Evolutionary conservation across 2,113 vertebrate genomes (phyloP).

Genomic region (Neogobius melanostomus): DNA sequence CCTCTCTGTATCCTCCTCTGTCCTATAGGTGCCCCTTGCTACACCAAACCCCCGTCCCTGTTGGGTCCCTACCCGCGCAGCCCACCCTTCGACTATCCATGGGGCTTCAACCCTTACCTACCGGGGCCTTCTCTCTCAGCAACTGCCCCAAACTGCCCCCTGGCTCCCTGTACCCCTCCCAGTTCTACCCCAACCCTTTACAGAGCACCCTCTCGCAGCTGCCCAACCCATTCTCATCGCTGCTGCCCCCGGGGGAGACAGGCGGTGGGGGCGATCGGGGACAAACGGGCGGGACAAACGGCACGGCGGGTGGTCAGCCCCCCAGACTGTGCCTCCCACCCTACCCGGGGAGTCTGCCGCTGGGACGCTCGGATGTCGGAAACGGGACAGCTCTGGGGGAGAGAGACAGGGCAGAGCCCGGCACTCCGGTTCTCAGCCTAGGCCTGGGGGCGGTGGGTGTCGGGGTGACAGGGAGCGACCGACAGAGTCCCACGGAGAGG

Average conservation of each 20-base stretch:
- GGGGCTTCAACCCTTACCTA: constrained; percentile 90
- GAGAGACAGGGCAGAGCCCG: constrained; percentile 58
- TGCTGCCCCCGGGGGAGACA: constrained; percentile 71
- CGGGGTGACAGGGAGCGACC: constrained; percentile 46
- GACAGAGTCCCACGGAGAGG: constrained; percentile 76
- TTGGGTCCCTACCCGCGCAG: constrained; percentile 84
- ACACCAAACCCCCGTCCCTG: constrained; percentile 86
- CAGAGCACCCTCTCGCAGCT: constrained; percentile 82
- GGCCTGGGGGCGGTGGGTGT: constrained; percentile 69
- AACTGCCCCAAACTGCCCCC: constrained; percentile 87
- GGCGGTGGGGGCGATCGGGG: constrained; percentile 66
- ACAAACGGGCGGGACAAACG: constrained; percentile 71
- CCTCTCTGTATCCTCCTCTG: constrained; percentile 52
- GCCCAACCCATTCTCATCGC: constrained; percentile 81
- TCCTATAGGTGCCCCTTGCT: constrained; percentile 80
- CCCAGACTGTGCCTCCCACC: constrained; percentile 69
- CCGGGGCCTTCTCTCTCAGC: constrained; percentile 84
- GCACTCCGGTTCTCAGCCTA: constrained; percentile 49
- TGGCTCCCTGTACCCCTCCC: constrained; percentile 86
- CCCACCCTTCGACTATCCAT: constrained; percentile 87
- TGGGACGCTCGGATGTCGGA: constrained; percentile 74
- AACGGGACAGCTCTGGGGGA: constrained; percentile 59
- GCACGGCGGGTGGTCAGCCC: constrained; percentile 65
- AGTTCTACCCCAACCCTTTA: constrained; percentile 87
- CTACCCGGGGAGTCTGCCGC: constrained; percentile 65